phyloP scores from a whole-genome alignment of 2,797 vertebrate species.

The Pangasius macronema region DNA sequence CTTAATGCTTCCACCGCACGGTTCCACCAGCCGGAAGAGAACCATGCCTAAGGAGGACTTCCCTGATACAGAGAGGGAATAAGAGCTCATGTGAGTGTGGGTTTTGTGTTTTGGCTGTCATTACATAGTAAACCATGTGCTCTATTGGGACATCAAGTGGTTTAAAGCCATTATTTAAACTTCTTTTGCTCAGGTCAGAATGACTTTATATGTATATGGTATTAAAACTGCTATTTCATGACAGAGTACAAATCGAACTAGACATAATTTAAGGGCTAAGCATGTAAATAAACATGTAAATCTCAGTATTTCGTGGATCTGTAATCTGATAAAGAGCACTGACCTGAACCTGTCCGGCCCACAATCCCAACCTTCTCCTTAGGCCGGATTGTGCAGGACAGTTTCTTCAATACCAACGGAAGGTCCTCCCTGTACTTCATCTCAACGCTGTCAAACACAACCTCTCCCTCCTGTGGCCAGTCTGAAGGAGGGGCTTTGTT shows the following conservation, averaged over 20 bases:
- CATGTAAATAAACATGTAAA: background rate
- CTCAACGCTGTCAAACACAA: conserved; percentile 84
- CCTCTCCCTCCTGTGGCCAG: conserved; percentile 86
- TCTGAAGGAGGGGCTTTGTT: conserved; percentile 79
- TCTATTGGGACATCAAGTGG: background rate
- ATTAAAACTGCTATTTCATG: background rate
- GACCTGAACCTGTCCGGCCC: conserved; percentile 89
- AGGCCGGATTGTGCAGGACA: conserved; percentile 87
- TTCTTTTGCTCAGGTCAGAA: background rate
- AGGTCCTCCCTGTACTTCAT: conserved; percentile 91
- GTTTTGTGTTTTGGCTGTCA: background rate
- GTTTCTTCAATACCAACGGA: conserved; percentile 87
- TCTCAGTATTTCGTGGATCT: background rate
- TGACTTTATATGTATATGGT: background rate
- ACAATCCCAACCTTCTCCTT: conserved; percentile 93
- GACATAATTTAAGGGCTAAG: background rate
- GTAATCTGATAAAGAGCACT: background rate
- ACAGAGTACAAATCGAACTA: background rate
- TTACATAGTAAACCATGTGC: background rate
- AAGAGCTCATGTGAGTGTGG: background rate
- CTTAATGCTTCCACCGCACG: conserved; percentile 86
- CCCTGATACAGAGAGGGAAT: conserved; percentile 66
- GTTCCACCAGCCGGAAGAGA: conserved; percentile 86
- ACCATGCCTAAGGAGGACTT: conserved; percentile 90
- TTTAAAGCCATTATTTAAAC: background rate